Conservation (phyloP, 2,888 invertebrate genomes). For the Sialis lutaria region DNA sequence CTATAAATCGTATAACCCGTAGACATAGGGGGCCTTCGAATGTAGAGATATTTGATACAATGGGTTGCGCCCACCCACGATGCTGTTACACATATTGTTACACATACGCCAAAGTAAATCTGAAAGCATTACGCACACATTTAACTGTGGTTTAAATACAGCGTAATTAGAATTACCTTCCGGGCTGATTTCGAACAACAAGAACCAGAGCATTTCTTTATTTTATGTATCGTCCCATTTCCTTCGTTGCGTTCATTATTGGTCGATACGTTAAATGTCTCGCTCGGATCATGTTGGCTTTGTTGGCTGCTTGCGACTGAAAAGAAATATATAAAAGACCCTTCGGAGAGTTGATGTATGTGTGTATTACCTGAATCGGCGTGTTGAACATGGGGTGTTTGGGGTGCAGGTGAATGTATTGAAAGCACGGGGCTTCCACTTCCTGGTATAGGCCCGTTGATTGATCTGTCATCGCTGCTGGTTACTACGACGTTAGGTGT, state of each 20-base stretch:
- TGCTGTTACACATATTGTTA: constrained; percentile 69
- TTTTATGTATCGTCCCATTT: constrained; percentile 21
- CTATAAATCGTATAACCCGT: too few species aligned
- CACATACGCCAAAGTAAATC: constrained; percentile 80
- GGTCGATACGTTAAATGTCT: constrained; percentile 3
- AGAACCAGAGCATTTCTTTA: constrained; percentile 45
- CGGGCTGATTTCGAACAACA: constrained; percentile 70
- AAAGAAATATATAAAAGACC: neutral
- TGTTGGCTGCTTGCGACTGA: constrained; percentile 41
- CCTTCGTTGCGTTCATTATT: constrained; percentile 10
- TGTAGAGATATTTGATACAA: constrained; percentile 71
- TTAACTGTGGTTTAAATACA: neutral
- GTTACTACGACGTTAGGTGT: constrained; percentile 54
- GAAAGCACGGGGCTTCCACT: constrained; percentile 17
- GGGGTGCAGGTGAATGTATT: constrained; percentile 28
- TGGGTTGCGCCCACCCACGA: constrained; percentile 90
- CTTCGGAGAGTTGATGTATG: neutral
- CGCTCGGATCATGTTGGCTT: constrained; percentile 22
- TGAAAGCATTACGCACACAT: constrained; percentile 23
- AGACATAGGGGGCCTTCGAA: constrained; percentile 28
- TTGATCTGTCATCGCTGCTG: constrained; percentile 38
- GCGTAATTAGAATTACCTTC: constrained; percentile 36
- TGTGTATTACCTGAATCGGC: constrained; percentile 24
- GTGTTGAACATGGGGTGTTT: constrained; percentile 32
- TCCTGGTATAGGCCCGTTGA: constrained; percentile 19